A percentile compares a stretch with the other conserved stretches of the same genome.
These are phyloP conservation scores for Cosmopolites sordidus DNA, from an alignment of 2,888 invertebrate species.

Conservation along the genomic window DNA sequence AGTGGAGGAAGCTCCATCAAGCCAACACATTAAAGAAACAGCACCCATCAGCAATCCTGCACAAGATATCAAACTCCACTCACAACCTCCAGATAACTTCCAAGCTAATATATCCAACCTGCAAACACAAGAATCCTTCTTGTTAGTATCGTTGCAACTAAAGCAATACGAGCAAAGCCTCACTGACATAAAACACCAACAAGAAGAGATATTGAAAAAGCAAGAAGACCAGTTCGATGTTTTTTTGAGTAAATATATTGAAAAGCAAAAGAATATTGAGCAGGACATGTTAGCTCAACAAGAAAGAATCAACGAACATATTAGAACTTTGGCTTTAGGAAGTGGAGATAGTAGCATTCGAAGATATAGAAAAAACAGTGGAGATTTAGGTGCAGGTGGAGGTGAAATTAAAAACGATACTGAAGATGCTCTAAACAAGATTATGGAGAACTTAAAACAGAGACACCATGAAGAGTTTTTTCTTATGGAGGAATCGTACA, in stretches of 20 bases:
- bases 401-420: slow-evolving; percentile 21
- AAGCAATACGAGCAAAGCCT: slow-evolving; percentile 61
- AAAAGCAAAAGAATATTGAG: slow-evolving; percentile 57
- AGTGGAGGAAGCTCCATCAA: slow-evolving; percentile 44
- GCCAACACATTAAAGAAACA: background rate
- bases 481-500: slow-evolving; percentile 60
- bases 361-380: slow-evolving; percentile 37
- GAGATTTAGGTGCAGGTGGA: too few species aligned
- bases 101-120: slow-evolving; percentile 55
- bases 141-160: slow-evolving; percentile 58
- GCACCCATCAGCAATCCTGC: background rate
- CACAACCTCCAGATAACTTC: slow-evolving; percentile 3
- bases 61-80: background rate
- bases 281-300: slow-evolving; percentile 57
- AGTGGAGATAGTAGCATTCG: slow-evolving; percentile 2
- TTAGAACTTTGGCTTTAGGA: slow-evolving; percentile 33
- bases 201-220: slow-evolving; percentile 54
- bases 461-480: slow-evolving; percentile 60
- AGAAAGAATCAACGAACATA: slow-evolving; percentile 58
- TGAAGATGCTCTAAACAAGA: slow-evolving; percentile 28
- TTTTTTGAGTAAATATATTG: slow-evolving; percentile 54
- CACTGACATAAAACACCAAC: slow-evolving; percentile 54
- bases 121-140: slow-evolving; percentile 60
- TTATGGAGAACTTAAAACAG: slow-evolving; percentile 52
- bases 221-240: slow-evolving; percentile 55